These are phyloP conservation scores for Lagria hirta DNA, from an alignment of 2,888 invertebrate genomes.

Conservation along the genomic window DNA sequence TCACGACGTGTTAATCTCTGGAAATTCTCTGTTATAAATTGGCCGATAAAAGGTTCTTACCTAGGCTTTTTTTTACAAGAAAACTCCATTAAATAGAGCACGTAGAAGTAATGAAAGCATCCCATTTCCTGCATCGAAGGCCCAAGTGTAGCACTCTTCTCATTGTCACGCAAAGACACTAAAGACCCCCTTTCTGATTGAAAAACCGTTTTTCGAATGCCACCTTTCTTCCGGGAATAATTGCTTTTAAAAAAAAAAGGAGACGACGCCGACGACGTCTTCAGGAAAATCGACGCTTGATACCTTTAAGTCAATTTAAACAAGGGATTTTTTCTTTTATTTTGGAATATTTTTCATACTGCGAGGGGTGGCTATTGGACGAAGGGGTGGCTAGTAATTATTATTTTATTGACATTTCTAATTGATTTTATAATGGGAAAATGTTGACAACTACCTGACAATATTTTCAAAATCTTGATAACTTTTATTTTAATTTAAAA, in stretches of 20 bases:
- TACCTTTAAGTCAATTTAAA: constrained; percentile 43
- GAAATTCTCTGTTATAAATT: constrained; percentile 47
- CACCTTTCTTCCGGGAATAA: constrained; percentile 51
- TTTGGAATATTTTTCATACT: constrained; percentile 38
- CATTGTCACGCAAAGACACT: constrained; percentile 53
- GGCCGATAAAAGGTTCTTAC: constrained; percentile 52
- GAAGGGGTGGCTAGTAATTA: too few species aligned
- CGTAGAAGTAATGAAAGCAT: constrained; percentile 54
- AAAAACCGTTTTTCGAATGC: constrained; percentile 50
- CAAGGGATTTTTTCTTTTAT: constrained; percentile 34
- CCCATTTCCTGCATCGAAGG: constrained; percentile 50
- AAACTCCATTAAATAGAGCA: constrained; percentile 56
- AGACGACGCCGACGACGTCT: too few species aligned
- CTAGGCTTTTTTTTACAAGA: constrained; percentile 54
- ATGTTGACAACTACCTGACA: too few species aligned
- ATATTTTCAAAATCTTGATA: too few species aligned
- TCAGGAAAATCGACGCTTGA: constrained; percentile 41
- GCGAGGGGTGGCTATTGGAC: constrained; percentile 21
- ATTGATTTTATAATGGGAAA: too few species aligned
- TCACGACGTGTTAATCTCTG: constrained; percentile 40
- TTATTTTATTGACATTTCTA: too few species aligned
- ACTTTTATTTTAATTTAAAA: too few species aligned
- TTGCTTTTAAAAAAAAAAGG: constrained; percentile 47
- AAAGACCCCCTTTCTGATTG: constrained; percentile 54
- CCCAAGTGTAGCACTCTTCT: constrained; percentile 31